Evolutionary conservation across 2,797 vertebrate species (phyloP), one percentile per base, ranked within the genome.

Genomic region (Coreius guichenoti): DNA sequence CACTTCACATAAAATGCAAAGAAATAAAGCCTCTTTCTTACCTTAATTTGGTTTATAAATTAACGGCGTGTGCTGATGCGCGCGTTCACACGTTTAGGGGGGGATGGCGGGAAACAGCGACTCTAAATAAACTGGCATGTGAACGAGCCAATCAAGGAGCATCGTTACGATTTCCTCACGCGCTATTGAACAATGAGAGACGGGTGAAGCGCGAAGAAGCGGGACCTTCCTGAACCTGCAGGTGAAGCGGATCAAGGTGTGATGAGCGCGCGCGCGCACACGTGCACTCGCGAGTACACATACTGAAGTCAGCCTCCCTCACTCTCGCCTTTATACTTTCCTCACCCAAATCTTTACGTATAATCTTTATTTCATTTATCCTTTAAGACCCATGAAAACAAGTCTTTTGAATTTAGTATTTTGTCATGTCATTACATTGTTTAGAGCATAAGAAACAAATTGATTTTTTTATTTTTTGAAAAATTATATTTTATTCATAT

Each of bases 41-140:
- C 83, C 83, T 84, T 78, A 58, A 21, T 79, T 69, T 26, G n/a
- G 49, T 79, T 84, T 84, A 78, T 84, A 84, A 84, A 70, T 58
- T 31, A 58, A 47, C 9, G 8, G 61, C 36, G 65, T 56, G 0
- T 79, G 33, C 72, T 68, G 82, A 51, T 70, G 65, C 8, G 74
- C 83, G 75, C 19, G 49, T 23, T 78, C 65, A n/a, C 36, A 58
- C 82, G 36, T 84, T 84, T 56, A 84, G 36, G 65, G 74, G 49
- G 73, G 19, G 82, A 84, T 58, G 82, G 82, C 82, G 82, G 82
- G 82, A 84, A 84, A 84, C 45, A 4, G 74, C 47, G 61, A 1
- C 19, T 63, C 82, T 84, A 84, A 78, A 78, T 84, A 78, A 77
- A 69, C 65, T 84, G 82, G 49, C 74, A 58, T 29, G 33, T 56